Conservation (phyloP, 1,140 invertebrate species). For the Caenorhabditis elegans region WBcel235 BX284602.5:10001001-10001500, state of each 20-base stretch:
- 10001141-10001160: not conserved
- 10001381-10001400: not conserved
- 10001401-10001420: not conserved
- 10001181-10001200: slow-evolving; percentile 3
- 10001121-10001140: not conserved
- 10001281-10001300: not conserved
- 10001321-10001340: not conserved
- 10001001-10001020: too few relatives aligned
- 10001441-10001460: too few relatives aligned
- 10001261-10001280: not conserved
- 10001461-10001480: too few relatives aligned
- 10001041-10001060: slow-evolving; percentile 77
- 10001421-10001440: slow-evolving; percentile 5
- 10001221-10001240: not conserved
- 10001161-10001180: not conserved
- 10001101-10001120: slow-evolving; percentile 22
- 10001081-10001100: slow-evolving; percentile 76
- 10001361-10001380: not conserved
- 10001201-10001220: not conserved
- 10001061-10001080: slow-evolving; percentile 79
- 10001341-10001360: not conserved
- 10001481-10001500: too few relatives aligned
- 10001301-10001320: slow-evolving; percentile 10
- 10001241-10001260: not conserved
- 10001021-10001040: slow-evolving; percentile 78